Percentiles rank a stretch among this genome's conserved stretches.
Evolutionary conservation across 2,113 vertebrate genomes (phyloP).

Genomic region (Phodopus roborovskii): DNA sequence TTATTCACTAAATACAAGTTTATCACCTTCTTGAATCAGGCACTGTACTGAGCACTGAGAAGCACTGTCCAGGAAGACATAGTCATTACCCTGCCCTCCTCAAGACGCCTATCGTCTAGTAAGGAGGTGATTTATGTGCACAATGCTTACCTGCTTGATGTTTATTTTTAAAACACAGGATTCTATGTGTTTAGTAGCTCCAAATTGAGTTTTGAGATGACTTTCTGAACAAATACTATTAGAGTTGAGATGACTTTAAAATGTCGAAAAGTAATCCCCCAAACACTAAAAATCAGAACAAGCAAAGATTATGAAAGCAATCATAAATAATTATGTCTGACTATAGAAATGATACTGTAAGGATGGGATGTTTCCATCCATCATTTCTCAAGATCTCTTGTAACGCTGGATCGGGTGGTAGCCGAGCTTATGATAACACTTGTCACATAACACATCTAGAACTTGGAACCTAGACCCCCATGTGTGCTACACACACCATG

Average conservation of each 20-base stretch:
- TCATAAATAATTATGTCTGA: not conserved
- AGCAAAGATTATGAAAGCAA: not conserved
- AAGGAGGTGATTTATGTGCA: not conserved
- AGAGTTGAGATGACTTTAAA: not conserved
- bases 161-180: not conserved
- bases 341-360: not conserved
- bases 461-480: not conserved
- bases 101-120: not conserved
- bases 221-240: not conserved
- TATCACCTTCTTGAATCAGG: not conserved
- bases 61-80: not conserved
- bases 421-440: not conserved
- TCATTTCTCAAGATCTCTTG: not conserved
- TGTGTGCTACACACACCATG: not conserved
- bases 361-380: not conserved
- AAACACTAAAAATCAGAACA: slow-evolving; percentile 5
- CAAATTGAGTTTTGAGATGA: not conserved
- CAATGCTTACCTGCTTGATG: not conserved
- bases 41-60: not conserved
- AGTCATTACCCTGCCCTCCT: not conserved
- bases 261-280: not conserved
- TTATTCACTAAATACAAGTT: not conserved
- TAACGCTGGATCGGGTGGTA: not conserved
- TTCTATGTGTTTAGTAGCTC: not conserved
- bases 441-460: not conserved